Conservation (phyloP, 2,113 vertebrate genomes). For the Jaculus jaculus region DNA sequence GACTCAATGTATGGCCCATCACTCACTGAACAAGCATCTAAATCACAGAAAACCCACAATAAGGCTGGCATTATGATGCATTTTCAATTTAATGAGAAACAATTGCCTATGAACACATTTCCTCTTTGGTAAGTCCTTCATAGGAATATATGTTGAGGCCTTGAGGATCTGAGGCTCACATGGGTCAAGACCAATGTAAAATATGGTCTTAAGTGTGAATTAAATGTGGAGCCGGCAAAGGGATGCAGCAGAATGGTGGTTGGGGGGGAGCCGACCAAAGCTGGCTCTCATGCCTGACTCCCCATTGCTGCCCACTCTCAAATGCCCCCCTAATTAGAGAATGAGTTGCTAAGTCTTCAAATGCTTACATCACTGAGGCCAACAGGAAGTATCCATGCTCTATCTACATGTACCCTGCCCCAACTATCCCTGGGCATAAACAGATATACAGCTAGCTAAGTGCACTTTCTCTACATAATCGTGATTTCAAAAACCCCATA, state of each 20-base stretch:
- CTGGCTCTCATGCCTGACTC: no score
- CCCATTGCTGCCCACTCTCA: not conserved
- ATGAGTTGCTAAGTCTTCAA: accelerated
- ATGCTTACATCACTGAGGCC: accelerated
- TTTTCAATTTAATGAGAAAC: not conserved
- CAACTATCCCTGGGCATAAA: not conserved
- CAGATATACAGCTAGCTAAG: not conserved
- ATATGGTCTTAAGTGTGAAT: accelerated
- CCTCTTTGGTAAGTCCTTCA: not conserved
- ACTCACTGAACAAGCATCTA: not conserved
- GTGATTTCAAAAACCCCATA: not conserved
- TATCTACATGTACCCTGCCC: no score
- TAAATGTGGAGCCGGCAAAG: not conserved
- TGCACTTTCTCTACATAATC: not conserved
- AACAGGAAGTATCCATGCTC: accelerated
- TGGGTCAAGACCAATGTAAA: not conserved
- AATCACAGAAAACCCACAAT: accelerated
- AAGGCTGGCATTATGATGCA: accelerated
- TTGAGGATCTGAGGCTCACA: accelerated
- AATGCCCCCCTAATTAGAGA: not conserved
- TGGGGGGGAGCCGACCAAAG: accelerated
- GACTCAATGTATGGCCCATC: not conserved
- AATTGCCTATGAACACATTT: not conserved
- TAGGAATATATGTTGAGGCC: accelerated
- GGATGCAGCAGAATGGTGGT: accelerated